Evolutionary conservation across 2,888 invertebrate species (phyloP), one percentile per base, ranked within the genome.

Genomic region (Dasypolia templi): DNA sequence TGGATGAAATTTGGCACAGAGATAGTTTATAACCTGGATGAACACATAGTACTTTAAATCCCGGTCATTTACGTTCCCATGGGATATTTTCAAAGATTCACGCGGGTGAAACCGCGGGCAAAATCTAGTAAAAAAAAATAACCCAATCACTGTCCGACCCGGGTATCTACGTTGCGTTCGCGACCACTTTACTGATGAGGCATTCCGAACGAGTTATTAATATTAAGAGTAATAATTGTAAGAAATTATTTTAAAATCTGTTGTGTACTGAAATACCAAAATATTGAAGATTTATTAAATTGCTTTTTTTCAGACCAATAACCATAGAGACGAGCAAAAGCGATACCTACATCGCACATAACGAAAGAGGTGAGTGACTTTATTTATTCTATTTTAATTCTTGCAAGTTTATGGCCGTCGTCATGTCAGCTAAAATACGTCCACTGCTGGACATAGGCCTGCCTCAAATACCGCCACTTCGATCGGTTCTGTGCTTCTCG

Each of bases 321-420:
- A 90, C 88, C 79, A 61, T 93, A 39, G 92, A 91, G 67, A 87
- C 86, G 0, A 92, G 92, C 63, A 93, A 91, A 81, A 94, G 94
- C 53, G 94, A 94, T 29, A 90, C 94, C 0, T 90, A 89, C 62
- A 90, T 93, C 64, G 66, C 75, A 22, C 81, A 84, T 14, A 83
- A 81, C 26, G 91, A 89, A 55, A 91, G 86, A 90, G 93, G 93
- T 94, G 32, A 70, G 26, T 32, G 29, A 39, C 0, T n/a, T 26
- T 19, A 2, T 12, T 22, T 51, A 17, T 19, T 29, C 4, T 35
- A 19, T 63, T 64, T n/a, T 29, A 29, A 42, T 42, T 42, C 42
- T 17, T 14, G 14, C 14, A 26, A 53, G 26, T 49, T n/a, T 49
- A 49, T 49, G n/a, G n/a, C n/a, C n/a, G n/a, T n/a, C n/a, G n/a